phyloP scores from a whole-genome alignment of 2,888 invertebrate genomes.

The Hydrotaea cyrtoneurina region DNA sequence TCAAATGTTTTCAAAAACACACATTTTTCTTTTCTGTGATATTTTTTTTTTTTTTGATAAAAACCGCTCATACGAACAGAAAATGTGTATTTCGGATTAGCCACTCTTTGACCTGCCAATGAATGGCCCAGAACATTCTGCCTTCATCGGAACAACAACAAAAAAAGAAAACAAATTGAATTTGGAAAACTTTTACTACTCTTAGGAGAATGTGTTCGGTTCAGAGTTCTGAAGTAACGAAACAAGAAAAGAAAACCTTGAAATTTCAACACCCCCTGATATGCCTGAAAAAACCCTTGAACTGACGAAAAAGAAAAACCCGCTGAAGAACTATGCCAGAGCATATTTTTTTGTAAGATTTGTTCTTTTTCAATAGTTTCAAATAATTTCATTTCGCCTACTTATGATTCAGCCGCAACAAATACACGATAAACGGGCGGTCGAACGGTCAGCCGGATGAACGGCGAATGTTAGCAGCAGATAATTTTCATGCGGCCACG shows the following conservation, averaged over 20 bases:
- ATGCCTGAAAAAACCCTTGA: background rate
- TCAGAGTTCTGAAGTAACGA: background rate
- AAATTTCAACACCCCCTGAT: slow-evolving; percentile 33
- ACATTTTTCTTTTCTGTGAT: too few species aligned
- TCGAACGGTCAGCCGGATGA: background rate
- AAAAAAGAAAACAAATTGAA: background rate
- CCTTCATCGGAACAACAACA: background rate
- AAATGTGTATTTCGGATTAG: background rate
- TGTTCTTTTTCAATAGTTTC: background rate
- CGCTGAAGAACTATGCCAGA: background rate
- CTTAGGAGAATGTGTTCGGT: background rate
- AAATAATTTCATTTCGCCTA: slow-evolving; percentile 4
- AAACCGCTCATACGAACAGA: too few species aligned
- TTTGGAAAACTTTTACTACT: slow-evolving; percentile 5
- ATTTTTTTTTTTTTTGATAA: too few species aligned
- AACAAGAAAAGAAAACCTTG: slow-evolving; percentile 20
- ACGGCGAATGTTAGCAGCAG: background rate
- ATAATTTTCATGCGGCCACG: slow-evolving; percentile 51
- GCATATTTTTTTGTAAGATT: slow-evolving; percentile 25
- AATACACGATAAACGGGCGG: background rate
- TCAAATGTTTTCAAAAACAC: background rate
- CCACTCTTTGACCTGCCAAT: background rate
- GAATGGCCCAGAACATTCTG: background rate
- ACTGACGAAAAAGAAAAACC: background rate
- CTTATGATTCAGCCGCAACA: slow-evolving; percentile 20